Evolutionary conservation across 2,888 invertebrate species (phyloP), one percentile per base, ranked within the genome.

Genomic region (Drosophila anomalata): DNA sequence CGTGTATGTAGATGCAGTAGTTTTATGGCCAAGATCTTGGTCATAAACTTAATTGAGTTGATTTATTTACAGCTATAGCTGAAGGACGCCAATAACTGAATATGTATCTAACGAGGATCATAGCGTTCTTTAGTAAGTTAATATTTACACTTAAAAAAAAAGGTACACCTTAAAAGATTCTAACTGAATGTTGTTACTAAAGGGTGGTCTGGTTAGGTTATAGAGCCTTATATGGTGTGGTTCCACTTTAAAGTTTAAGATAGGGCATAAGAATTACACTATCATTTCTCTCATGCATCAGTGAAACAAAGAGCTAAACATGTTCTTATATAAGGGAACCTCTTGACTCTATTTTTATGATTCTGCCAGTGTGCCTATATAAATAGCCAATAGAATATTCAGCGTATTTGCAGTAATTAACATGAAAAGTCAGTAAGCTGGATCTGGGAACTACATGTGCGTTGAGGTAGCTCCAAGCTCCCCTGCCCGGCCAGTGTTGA

Each of bases 1-100:
- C 42, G 48, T 48, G 33, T 60, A 41, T 31, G 41, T 24, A 41
- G 47, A 29, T 59, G 42, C 42, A 17, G n/a, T 51, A 11, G 7
- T 51, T 62, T 60, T 51, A 63, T 36, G 29, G n/a, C 31, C 47
- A 42, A 61, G 68, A 53, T 36, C 47, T 33, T 71, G 68, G 7
- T 52, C 20, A 12, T 61, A 68, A 71, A 60, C 52, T 52, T 6
- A 20, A 39, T 42, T 36, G 33, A 46, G 26, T 20, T 12, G 39
- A 51, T 59, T 22, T 12, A 59, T 62, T 33, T 17, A 14, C 9
- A 5, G 24, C n/a, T 7, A 8, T 12, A 20, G 9, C 3, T 57
- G 46, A 68, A 44, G 51, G 50, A 51, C 66, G 17, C 24, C 44
- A 11, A 31, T 9, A 14, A 26, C n/a, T 14, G 6, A 48, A 52